phyloP scores from a whole-genome alignment of 2,888 invertebrate genomes.

The Rhogogaster chlorosoma region DNA sequence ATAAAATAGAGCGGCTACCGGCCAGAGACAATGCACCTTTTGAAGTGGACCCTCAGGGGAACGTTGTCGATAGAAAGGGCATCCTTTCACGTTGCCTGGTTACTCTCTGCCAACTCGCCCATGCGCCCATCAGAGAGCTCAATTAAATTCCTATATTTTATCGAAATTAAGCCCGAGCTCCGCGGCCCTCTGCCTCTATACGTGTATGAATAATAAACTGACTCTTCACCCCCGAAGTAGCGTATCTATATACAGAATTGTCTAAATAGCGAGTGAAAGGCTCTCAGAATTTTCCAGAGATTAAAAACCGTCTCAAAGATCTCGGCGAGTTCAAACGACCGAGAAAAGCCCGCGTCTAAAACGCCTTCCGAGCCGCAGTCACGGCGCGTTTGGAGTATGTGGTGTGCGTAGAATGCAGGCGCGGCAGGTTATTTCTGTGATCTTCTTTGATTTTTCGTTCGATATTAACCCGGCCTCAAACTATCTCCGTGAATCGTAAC shows the following conservation, averaged over 20 bases:
- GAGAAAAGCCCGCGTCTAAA: not conserved
- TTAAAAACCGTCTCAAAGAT: not conserved
- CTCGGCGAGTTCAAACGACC: not conserved
- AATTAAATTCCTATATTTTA: conserved; percentile 44
- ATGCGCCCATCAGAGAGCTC: conserved; percentile 23
- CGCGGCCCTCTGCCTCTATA: not conserved
- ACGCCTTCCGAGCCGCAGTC: conserved; percentile 22
- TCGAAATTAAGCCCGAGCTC: conserved; percentile 17
- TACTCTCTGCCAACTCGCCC: conserved; percentile 38
- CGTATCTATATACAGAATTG: not conserved
- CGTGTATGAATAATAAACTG: not conserved
- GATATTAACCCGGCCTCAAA: not conserved
- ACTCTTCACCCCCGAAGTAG: not conserved
- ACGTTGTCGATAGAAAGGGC: conserved; percentile 45
- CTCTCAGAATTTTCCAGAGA: not conserved
- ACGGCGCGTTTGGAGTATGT: not conserved
- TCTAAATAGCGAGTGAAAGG: not conserved
- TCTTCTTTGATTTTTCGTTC: not conserved
- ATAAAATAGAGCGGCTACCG: conserved; percentile 59
- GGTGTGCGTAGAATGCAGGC: conserved; percentile 15
- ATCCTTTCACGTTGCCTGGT: conserved; percentile 53
- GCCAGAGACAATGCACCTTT: conserved; percentile 62
- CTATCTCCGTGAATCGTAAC: not conserved
- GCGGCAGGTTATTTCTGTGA: not conserved
- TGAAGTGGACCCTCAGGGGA: conserved; percentile 57